Evolutionary conservation across 2,797 vertebrate genomes (phyloP), one percentile per base, ranked within the genome.

Genomic region (Anabas testudineus): DNA sequence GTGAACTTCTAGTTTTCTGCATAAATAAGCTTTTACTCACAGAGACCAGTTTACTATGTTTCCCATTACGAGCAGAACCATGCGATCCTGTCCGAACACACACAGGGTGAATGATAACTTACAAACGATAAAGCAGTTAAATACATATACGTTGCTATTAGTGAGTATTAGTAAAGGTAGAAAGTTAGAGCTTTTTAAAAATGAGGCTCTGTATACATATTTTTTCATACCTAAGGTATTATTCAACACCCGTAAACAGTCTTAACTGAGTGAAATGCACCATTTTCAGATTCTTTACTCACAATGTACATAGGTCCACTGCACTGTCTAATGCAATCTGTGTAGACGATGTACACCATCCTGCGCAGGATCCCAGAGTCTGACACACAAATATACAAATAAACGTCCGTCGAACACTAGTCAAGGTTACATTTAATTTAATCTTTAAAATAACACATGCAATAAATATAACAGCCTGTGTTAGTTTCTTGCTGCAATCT

Each of bases 11-110:
- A 4, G 24, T 24, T 24, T 36, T 36, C 10, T 36, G 34, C 3
- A 36, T 13, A 36, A 36, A 10, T 37, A 1, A 0, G 2, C 0
- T 54, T 60, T 53, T 72, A 96, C 97, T 98, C 88, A 99, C 98
- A 99, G 94, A 0, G 98, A 99, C 98, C 98, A 99, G 93, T 99
- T 99, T 84, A 99, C 93, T 45, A 99, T 95, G 89, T 99, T 99
- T n/a, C 97, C 98, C 97, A 97, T 97, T 14, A 99, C 95, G 52
- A 99, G 92, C 59, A 99, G 93, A 85, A 99, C 97, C 97, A 98
- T 98, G 2, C 98, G 96, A 71, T 99, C 98, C 98, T 99, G 52
- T 60, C 21, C 78, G 15, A 74, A 62, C 2, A 30, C 5, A 61
- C 34, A 36, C 1, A 3, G 10, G 3, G 3, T 18, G 26, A 16